Evolutionary conservation across 2,797 vertebrate species (phyloP).

Genomic region (Chromis chromis): DNA sequence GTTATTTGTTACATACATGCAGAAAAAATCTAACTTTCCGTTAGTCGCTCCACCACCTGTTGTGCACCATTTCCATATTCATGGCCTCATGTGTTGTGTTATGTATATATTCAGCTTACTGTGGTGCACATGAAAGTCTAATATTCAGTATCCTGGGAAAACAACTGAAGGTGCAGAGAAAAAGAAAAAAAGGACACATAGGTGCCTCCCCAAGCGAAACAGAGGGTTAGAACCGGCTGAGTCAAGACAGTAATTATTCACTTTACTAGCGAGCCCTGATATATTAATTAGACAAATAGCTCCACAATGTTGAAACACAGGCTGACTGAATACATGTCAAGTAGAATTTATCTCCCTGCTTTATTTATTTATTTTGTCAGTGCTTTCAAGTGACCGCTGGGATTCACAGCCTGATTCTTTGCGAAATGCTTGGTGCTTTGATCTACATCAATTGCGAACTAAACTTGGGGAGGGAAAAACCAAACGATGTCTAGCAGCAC

Average conservation of each 20-base stretch:
- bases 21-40: conserved; percentile 26
- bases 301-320: conserved; percentile 41
- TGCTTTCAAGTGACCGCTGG: conserved; percentile 73
- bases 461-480: conserved; percentile 60
- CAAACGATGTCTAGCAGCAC: conserved; percentile 41
- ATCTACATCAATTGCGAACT: conserved; percentile 67
- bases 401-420: conserved; percentile 67
- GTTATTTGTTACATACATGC: conserved; percentile 11
- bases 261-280: conserved; percentile 55
- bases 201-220: conserved; percentile 38
- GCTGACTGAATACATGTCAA: conserved; percentile 57
- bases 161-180: conserved; percentile 22
- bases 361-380: conserved; percentile 58
- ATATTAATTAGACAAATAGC: conserved; percentile 73
- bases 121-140: conserved; percentile 47
- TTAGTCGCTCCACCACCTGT: conserved; percentile 25
- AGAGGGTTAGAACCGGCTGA: conserved; percentile 63
- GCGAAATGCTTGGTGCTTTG: conserved; percentile 65
- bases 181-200: background rate
- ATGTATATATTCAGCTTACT: conserved; percentile 48
- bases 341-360: conserved; percentile 42
- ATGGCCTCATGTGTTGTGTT: conserved; percentile 31
- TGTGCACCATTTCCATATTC: conserved; percentile 50
- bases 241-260: conserved; percentile 68
- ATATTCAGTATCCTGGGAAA: conserved; percentile 44